Evolutionary conservation across 2,113 vertebrate genomes (phyloP).

Genomic region (Phocoena phocoena): DNA sequence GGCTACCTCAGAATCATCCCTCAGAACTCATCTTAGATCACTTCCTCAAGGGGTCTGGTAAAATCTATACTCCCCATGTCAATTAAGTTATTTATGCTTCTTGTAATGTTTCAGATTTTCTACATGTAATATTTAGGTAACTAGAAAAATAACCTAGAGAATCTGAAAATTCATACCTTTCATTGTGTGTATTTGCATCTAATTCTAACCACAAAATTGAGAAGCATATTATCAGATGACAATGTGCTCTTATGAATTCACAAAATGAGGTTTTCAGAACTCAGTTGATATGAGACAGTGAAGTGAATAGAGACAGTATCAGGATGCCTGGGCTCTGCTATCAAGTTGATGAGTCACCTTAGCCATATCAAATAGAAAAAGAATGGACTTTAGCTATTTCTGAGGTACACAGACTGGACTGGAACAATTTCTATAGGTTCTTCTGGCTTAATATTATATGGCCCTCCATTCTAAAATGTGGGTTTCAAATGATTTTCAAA

Average conservation of each 20-base stretch:
- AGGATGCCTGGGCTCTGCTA: neutral
- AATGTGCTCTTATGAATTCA: neutral
- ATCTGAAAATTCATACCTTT: neutral
- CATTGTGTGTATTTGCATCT: neutral
- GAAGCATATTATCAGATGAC: neutral
- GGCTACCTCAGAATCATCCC: neutral
- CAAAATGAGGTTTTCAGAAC: neutral
- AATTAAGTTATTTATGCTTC: neutral
- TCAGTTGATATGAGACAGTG: neutral
- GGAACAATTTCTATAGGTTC: neutral
- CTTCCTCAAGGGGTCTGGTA: neutral
- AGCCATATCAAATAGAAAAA: neutral
- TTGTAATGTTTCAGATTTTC: neutral
- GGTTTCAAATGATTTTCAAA: neutral
- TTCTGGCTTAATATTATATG: neutral
- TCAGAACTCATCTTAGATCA: neutral
- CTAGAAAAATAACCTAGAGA: neutral
- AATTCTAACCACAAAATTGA: neutral
- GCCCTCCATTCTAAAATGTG: neutral
- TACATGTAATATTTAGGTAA: neutral
- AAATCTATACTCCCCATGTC: neutral
- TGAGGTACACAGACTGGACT: neutral
- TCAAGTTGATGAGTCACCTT: neutral
- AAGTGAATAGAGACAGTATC: neutral
- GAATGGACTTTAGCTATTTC: neutral